Evolutionary conservation across 2,888 invertebrate genomes (phyloP).

Genomic region (Strigamia transsilvanica): DNA sequence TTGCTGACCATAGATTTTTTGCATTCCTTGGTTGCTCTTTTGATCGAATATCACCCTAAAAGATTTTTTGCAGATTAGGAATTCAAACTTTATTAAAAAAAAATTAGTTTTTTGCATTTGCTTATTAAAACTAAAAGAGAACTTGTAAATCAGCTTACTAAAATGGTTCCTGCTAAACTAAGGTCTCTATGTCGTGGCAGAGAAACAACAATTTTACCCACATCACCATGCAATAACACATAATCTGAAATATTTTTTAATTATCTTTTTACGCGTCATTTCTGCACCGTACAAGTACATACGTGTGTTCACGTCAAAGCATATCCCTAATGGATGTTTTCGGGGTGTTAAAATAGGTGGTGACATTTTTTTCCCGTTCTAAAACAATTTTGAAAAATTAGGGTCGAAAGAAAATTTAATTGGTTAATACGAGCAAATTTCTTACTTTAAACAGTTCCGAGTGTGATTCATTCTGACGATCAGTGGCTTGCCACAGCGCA

Average conservation of each 20-base stretch:
- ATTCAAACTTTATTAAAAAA: too few species aligned
- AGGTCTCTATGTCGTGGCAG: not conserved
- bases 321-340: not conserved
- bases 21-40: not conserved
- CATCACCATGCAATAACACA: not conserved
- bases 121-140: too few species aligned
- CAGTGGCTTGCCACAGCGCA: too few species aligned
- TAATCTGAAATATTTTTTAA: not conserved
- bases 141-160: not conserved
- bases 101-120: too few species aligned
- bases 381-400: not conserved
- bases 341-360: not conserved
- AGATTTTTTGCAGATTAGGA: too few species aligned
- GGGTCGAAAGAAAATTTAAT: too few species aligned
- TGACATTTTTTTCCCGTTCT: not conserved
- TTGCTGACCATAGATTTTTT: not conserved
- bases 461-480: too few species aligned
- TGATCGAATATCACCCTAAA: conserved; percentile 16
- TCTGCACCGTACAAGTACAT: not conserved
- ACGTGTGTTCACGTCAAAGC: not conserved
- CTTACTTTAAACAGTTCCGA: too few species aligned
- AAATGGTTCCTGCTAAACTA: not conserved
- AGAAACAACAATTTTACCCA: not conserved
- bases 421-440: too few species aligned
- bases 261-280: not conserved